Base-by-base conservation (phyloP, 2,888 invertebrate genomes). In the Rutpela maculata region DNA sequence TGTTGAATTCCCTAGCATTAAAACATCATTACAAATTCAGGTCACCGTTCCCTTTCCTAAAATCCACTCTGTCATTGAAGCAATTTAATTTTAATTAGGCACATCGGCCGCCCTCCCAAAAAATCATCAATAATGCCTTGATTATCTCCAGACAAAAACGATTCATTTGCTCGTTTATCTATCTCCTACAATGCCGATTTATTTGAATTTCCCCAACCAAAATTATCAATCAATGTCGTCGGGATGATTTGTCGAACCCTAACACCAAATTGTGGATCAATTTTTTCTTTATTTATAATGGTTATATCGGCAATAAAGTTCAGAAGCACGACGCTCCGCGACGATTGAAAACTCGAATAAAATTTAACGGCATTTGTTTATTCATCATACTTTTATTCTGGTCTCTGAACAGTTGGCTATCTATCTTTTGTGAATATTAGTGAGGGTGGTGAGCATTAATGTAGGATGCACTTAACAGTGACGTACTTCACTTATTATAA, bases 151-250 rank as follows among this genome's bases (percentile, higher is more conserved):
- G 31, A n/a, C 26, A 59, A 18, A 59, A 59, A 60, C 60, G 43
- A 43, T 43, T 43, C 5, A 60, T 60, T 22, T n/a, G 60, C 60
- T 6, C 0, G 12, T n/a, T n/a, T n/a, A n/a, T 26, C 12, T 4
- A 22, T 10, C 12, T 56, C 18, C 1, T 65, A 65, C 6, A 38
- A 10, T 10, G 38, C 17, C 38, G 11, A 65, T 65, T 65, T 18
- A 43, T 43, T 65, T 43, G 65, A 65, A 65, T 38, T 43, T 43
- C 43, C 35, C 17, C 17, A 18, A n/a, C 38, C n/a, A 4, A 12
- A 65, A 65, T 65, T 65, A 65, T 65, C 65, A 43, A 65, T 65
- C 65, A 65, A 18, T 38, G 65, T 65, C 65, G 17, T 43, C 7
- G 31, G 31, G 9, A 7, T 35, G 31, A 35, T 35, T 35, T 35